Conservation (phyloP, 2,113 vertebrate genomes). For the Actenoides lindsayi region DNA sequence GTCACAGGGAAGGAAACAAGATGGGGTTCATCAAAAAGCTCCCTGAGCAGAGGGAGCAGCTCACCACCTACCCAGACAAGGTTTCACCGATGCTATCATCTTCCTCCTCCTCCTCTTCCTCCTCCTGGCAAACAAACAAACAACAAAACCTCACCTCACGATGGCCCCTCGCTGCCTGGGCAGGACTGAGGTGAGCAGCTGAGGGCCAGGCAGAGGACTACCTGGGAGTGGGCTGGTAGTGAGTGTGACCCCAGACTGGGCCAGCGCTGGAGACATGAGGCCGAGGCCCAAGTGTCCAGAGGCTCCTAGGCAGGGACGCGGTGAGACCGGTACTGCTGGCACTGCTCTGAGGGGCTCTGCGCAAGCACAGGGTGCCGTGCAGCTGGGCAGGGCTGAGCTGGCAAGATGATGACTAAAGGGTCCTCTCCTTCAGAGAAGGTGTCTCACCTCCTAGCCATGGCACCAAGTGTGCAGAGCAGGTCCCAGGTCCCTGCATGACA, state of each 20-base stretch:
- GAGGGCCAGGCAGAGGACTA: not conserved
- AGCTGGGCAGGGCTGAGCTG: not conserved
- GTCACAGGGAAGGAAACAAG: not conserved
- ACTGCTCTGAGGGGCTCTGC: not conserved
- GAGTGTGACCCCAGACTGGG: not conserved
- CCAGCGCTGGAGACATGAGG: not conserved
- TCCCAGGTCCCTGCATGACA: not conserved
- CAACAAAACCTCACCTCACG: not conserved
- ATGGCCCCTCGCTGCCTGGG: not conserved
- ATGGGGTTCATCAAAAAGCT: not conserved
- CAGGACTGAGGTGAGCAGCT: not conserved
- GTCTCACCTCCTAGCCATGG: not conserved
- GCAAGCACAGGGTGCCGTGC: not conserved
- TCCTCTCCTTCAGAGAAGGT: not conserved
- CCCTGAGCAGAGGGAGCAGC: not conserved
- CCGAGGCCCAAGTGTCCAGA: not conserved
- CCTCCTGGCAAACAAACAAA: constrained; percentile 41
- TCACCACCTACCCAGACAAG: constrained; percentile 45
- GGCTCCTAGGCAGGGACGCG: not conserved
- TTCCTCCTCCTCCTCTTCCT: constrained; percentile 49
- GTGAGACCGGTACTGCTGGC: not conserved
- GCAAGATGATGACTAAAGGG: not conserved
- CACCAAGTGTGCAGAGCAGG: not conserved
- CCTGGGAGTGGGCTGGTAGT: not conserved
- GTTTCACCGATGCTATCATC: not conserved